A percentile compares a stretch with the other conserved stretches of the same genome.
Evolutionary conservation across 2,113 vertebrate genomes (phyloP).

Genomic region (Blennius ocellaris): DNA sequence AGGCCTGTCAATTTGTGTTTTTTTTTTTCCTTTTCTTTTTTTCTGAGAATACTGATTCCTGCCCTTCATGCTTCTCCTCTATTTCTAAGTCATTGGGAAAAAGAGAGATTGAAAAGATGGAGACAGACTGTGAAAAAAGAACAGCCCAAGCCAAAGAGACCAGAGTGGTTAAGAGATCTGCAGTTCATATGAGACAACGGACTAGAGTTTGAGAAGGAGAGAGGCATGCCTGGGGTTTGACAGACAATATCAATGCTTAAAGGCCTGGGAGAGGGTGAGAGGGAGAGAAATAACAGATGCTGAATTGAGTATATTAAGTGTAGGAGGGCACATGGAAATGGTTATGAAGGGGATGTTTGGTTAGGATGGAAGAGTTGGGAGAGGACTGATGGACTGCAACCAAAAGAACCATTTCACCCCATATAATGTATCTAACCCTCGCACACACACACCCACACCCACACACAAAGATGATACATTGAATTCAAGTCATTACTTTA

Average conservation of each 20-base stretch:
- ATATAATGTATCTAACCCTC: no score
- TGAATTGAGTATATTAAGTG: constrained; percentile 35
- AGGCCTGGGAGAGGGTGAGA: constrained; percentile 16
- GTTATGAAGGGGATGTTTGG: no score
- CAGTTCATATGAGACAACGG: constrained; percentile 1
- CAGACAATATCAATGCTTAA: constrained; percentile 35
- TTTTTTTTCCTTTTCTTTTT: constrained; percentile 2
- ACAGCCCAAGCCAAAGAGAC: background rate
- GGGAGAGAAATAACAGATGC: constrained; percentile 11
- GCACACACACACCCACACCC: no score
- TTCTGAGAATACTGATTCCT: constrained; percentile 59
- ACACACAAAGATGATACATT: no score
- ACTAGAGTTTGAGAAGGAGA: constrained; percentile 13
- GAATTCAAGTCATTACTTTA: no score
- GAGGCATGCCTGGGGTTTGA: constrained; percentile 18
- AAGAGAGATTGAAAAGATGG: constrained; percentile 7
- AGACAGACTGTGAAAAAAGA: constrained; percentile 27
- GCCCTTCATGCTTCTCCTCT: constrained; percentile 57
- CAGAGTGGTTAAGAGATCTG: constrained; percentile 15
- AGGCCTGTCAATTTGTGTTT: constrained; percentile 61
- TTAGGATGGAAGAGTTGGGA: no score
- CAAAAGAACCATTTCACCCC: no score
- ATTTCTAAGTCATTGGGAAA: constrained; percentile 10
- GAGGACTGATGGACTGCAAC: no score
- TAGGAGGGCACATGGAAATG: constrained; percentile 40